phyloP scores from a whole-genome alignment of 2,888 invertebrate species.

The Globia sparganii region DNA sequence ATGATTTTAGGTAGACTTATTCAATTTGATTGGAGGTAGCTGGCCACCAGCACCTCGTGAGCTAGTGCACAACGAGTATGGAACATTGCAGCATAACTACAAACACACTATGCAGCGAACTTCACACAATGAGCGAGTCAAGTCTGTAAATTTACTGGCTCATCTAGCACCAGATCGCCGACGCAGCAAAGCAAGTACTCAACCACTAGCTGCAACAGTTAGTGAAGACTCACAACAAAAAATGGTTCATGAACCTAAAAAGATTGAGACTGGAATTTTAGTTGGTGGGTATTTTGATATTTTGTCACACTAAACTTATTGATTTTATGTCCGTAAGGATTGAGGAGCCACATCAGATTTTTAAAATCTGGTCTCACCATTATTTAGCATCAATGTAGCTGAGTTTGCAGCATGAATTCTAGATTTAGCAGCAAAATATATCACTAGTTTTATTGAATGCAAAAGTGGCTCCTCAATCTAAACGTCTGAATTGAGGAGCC shows the following conservation, averaged over 20 bases:
- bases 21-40: slow-evolving; percentile 86
- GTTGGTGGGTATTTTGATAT: slow-evolving; percentile 76
- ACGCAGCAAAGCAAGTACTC: slow-evolving; percentile 75
- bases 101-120: slow-evolving; percentile 84
- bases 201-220: slow-evolving; percentile 59
- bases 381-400: too few relatives aligned
- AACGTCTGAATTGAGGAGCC: too few relatives aligned
- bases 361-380: too few relatives aligned
- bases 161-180: slow-evolving; percentile 88
- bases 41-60: slow-evolving; percentile 87
- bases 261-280: slow-evolving; percentile 86
- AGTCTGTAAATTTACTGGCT: slow-evolving; percentile 91
- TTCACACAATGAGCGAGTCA: slow-evolving; percentile 87
- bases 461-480: too few relatives aligned
- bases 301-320: background rate
- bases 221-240: slow-evolving; percentile 73
- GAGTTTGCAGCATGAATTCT: too few relatives aligned
- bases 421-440: too few relatives aligned
- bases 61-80: slow-evolving; percentile 81
- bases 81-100: slow-evolving; percentile 75
- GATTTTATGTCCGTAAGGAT: too few relatives aligned
- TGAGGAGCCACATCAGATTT: too few relatives aligned
- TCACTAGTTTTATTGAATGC: too few relatives aligned
- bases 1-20: slow-evolving; percentile 83
- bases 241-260: slow-evolving; percentile 87